These are phyloP conservation scores for Imbricaverruca yamaguchii DNA, from an alignment of 2,888 invertebrate genomes.

Conservation along the genomic window DNA sequence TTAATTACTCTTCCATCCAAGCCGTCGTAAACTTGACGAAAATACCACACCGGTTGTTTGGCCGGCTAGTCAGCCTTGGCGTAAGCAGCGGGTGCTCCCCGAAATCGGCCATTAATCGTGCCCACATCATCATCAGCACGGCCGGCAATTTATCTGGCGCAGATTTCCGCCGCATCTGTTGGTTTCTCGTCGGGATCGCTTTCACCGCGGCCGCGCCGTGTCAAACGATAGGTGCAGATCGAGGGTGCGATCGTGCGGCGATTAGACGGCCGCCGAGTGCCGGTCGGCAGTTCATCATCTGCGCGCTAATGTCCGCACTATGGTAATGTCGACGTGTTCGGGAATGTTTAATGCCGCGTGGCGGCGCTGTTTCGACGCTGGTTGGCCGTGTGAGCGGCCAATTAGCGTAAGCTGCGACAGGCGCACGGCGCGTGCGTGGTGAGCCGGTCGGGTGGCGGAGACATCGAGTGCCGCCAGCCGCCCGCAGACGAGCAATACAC, in stretches of 20 bases:
- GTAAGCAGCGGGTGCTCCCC: too few relatives aligned
- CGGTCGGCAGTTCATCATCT: not conserved
- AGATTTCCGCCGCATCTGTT: not conserved
- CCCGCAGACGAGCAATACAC: not conserved
- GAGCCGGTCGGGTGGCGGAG: too few relatives aligned
- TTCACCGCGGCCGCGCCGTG: not conserved
- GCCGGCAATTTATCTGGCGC: not conserved
- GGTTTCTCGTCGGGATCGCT: not conserved
- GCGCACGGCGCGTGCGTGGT: too few relatives aligned
- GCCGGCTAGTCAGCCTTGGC: too few relatives aligned
- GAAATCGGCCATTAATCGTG: too few relatives aligned
- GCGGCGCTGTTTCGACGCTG: not conserved
- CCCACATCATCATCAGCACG: not conserved
- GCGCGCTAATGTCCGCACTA: not conserved
- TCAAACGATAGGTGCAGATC: slow-evolving; percentile 15
- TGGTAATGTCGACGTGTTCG: not conserved
- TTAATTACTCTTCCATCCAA: too few relatives aligned
- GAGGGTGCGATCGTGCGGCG: not conserved
- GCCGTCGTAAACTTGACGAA: too few relatives aligned
- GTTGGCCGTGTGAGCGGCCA: not conserved
- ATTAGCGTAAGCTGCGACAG: not conserved
- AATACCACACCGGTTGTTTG: too few relatives aligned
- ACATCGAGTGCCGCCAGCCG: not conserved
- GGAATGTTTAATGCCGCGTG: not conserved
- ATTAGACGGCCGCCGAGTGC: not conserved